Evolutionary conservation across 2,113 vertebrate genomes (phyloP), one percentile per base, ranked within the genome.

Genomic region (Ctenomys sociabilis): DNA sequence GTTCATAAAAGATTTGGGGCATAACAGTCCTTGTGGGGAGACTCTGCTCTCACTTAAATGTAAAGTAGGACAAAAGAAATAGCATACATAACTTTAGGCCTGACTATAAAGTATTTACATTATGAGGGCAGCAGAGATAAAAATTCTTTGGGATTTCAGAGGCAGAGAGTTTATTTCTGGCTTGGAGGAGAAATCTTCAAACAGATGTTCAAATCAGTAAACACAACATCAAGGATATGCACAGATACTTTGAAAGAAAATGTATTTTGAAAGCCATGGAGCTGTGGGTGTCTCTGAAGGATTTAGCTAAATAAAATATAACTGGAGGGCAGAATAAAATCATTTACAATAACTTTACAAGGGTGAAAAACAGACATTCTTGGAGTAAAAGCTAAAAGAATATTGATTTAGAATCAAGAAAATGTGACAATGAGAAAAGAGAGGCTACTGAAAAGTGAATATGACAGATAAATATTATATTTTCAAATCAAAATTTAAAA

Each of bases 241-340:
- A 6, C 30, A 93, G 64, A 70, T 78, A 90, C 4, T 85, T 85
- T 59, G 35, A 97, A 96, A 78, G 85, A 95, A 89, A 22, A 84
- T 19, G 3, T 57, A 88, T 30, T 37, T 88, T 54, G 83, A 80
- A 83, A 54, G 13, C 8, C 85, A 92, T 16, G 72, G 49, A 89
- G 63, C 73, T 88, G 75, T 3, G 77, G 81, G 32, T 86, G 30
- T 40, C 57, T 75, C 22, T 96, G 81, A 78, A 87, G 68, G 57
- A 70, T 93, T 87, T 89, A 83, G 22, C 22, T 68, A 59, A 95
- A 85, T 52, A 94, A 96, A 89, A 59, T 89, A 43, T 64, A 81
- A 26, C 73, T 93, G 77, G 35, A 66, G 12, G 30, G 26, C 13
- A 95, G 32, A 66, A 83, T 85, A 91, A 96, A 94, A 86, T 52